These are phyloP conservation scores for Hippocampus mohnikei DNA, from an alignment of 2,113 vertebrate species.

Conservation along the genomic window DNA sequence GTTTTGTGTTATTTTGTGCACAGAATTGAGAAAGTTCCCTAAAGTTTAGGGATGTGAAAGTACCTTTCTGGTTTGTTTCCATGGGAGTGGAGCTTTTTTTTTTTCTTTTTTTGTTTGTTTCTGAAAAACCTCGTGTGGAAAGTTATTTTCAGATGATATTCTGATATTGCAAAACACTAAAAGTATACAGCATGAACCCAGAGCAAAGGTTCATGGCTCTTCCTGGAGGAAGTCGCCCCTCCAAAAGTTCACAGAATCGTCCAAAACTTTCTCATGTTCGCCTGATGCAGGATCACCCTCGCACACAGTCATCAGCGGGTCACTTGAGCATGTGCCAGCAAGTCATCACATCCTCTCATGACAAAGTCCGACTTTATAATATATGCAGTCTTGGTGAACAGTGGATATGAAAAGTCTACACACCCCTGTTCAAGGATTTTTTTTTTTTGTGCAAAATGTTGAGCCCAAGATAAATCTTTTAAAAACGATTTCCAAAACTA, in stretches of 20 bases:
- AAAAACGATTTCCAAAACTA: neutral
- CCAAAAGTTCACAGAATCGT: neutral
- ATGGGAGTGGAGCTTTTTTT: constrained; percentile 45
- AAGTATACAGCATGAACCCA: constrained; percentile 1
- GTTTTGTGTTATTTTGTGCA: constrained; percentile 45
- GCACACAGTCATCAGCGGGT: constrained; percentile 3
- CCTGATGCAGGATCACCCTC: neutral
- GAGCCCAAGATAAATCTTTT: neutral
- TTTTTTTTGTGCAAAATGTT: neutral
- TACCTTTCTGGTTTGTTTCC: constrained; percentile 52
- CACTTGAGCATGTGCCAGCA: constrained; percentile 7
- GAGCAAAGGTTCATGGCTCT: neutral
- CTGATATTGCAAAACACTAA: constrained; percentile 27
- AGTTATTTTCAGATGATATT: constrained; percentile 24
- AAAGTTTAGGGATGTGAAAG: constrained; percentile 63
- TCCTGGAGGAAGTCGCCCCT: neutral
- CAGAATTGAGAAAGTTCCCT: constrained; percentile 50
- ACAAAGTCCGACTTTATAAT: constrained; percentile 19
- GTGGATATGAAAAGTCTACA: neutral
- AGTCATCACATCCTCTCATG: constrained; percentile 31
- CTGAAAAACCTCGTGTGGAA: constrained; percentile 12
- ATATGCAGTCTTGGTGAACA: neutral
- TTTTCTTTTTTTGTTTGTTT: neutral
- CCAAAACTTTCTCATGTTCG: constrained; percentile 1
- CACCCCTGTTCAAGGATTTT: neutral